Evolutionary conservation across 1,140 invertebrate genomes (phyloP).

Genomic region (Brachionus asplanchnoidis): DNA sequence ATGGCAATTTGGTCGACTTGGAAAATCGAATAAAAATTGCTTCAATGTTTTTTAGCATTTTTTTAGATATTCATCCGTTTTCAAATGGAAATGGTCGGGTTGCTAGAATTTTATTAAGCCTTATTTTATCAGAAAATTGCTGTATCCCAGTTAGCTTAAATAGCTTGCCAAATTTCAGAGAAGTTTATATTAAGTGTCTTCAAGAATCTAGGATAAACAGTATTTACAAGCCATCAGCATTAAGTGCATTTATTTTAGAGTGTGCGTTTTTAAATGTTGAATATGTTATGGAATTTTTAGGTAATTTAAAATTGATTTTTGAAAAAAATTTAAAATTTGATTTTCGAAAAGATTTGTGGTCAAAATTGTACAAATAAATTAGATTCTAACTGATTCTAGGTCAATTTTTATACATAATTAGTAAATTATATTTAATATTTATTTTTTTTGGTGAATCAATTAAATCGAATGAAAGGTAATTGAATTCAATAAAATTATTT

Average conservation of each 20-base stretch:
- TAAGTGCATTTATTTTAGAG: background rate
- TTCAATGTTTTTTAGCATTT: background rate
- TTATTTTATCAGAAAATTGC: background rate
- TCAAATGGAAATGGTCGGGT: constrained; percentile 8
- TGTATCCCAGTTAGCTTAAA: background rate
- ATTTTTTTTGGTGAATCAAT: no score
- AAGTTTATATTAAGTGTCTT: background rate
- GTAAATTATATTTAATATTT: no score
- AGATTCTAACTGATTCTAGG: no score
- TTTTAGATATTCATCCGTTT: constrained; percentile 24
- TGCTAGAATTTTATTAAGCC: background rate
- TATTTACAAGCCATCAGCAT: background rate
- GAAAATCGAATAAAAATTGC: background rate
- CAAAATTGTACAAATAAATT: no score
- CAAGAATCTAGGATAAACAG: background rate
- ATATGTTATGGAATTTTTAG: no score
- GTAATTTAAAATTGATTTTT: no score
- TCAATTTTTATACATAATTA: no score
- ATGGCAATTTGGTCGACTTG: background rate
- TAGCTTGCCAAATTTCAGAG: background rate
- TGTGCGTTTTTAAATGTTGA: background rate
- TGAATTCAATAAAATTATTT: no score
- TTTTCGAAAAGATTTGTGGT: no score
- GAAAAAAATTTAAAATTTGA: no score
- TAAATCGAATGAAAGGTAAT: no score